Base-by-base conservation (phyloP, 2,797 vertebrate species). In the Clarias platycephalus region DNA sequence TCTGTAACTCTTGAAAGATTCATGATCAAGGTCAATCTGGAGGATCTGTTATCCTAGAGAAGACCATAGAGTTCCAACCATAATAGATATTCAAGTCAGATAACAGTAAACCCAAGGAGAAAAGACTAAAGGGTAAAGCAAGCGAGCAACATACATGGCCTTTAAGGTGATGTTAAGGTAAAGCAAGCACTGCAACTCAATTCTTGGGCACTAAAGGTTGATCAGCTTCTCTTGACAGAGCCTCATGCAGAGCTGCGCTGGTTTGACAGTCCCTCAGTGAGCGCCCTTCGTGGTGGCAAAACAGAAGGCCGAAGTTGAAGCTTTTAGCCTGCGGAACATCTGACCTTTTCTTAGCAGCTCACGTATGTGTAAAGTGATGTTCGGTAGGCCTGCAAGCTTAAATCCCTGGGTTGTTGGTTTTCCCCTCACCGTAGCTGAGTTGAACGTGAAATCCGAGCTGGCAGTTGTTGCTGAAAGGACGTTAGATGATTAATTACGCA, bases 141-240 rank as follows among this genome's bases (percentile, higher is more conserved):
- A 90, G 90, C 90, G 91, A 92, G 91, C 90, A 91, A 87, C 90
- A 91, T 89, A 91, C 88, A 88, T 94, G 94, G 93, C 94, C 93
- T 95, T 95, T 95, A 94, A 93, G 93, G 91, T 88, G 88, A 91
- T 90, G 91, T 91, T 92, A 92, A 92, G 92, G 91, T 92, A 88
- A 91, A 88, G 87, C 78, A 28, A 82, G 80, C 74, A 83, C 60
- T 75, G 83, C 90, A 93, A 89, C 90, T 93, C 87, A 88, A 88
- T 90, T 91, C 89, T 89, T 85, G 86, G 90, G 91, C 92, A 93
- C 90, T 92, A 94, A 94, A 95, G 94, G 94, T 94, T 93, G 92
- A 88, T 86, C 86, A 89, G 91, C 92, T 90, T 91, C 40, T 87
- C 88, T 83, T 90, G 88, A 91, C 91, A 92, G 88, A 88, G 88